A percentile compares a stretch with the other conserved stretches of the same genome.
Conservation (phyloP, 2,113 vertebrate genomes). For the Chaetodon trifascialis region DNA sequence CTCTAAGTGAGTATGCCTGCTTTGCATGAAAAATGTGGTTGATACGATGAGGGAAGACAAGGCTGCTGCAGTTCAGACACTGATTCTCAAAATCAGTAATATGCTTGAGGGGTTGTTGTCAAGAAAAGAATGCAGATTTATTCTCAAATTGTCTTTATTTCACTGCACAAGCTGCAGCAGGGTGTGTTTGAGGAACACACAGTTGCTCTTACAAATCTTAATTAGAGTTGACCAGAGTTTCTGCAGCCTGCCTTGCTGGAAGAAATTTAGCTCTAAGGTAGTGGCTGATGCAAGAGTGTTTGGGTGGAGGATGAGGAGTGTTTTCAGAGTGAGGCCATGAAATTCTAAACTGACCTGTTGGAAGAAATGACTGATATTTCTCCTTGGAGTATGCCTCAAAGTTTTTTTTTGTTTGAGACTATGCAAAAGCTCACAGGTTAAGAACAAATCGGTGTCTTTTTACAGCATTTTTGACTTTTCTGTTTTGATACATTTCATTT, state of each 20-base stretch:
- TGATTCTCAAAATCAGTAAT: neutral
- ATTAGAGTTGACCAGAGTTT: neutral
- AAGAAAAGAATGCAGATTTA: neutral
- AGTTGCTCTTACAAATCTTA: neutral
- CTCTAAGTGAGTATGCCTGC: conserved; percentile 55
- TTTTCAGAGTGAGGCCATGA: neutral
- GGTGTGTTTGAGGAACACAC: conserved; percentile 2
- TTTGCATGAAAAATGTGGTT: neutral
- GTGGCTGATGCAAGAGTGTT: conserved; percentile 68
- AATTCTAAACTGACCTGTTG: neutral
- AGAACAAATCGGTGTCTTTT: neutral
- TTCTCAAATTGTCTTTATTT: neutral
- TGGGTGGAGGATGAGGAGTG: conserved; percentile 14
- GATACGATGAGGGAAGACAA: neutral
- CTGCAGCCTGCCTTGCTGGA: neutral
- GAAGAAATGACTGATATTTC: neutral
- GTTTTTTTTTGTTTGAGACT: neutral
- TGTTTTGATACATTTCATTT: neutral
- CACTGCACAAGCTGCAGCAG: neutral
- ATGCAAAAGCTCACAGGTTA: neutral
- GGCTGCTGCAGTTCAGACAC: neutral
- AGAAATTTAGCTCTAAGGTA: conserved; percentile 8
- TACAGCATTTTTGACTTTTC: neutral
- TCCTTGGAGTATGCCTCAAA: neutral
- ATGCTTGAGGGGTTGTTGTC: neutral